Evolutionary conservation across 2,888 invertebrate species (phyloP).

Genomic region (Hyposoter dolosus): DNA sequence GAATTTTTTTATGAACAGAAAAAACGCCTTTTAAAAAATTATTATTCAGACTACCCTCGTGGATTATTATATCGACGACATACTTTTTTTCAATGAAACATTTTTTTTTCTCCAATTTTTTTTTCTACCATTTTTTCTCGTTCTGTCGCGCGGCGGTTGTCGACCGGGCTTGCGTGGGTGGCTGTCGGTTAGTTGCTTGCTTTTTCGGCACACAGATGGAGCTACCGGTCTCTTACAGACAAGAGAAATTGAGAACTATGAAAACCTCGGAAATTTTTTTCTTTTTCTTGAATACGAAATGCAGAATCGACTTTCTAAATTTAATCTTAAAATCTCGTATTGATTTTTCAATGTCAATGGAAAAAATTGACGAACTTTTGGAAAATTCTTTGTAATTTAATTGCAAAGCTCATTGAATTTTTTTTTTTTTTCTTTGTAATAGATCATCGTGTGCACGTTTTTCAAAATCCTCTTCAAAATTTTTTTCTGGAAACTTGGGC

Average conservation of each 20-base stretch:
- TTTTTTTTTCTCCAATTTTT: constrained; percentile 12
- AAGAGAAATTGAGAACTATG: constrained; percentile 10
- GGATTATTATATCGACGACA: constrained; percentile 17
- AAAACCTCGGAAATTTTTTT: not conserved
- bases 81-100: constrained; percentile 33
- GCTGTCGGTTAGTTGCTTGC: constrained; percentile 71
- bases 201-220: constrained; percentile 75
- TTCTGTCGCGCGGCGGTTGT: constrained; percentile 72
- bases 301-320: not conserved
- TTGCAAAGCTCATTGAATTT: not conserved
- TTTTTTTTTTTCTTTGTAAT: not conserved
- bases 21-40: constrained; percentile 13
- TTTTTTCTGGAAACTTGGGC: too few species aligned
- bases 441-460: not conserved
- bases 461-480: not conserved
- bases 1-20: constrained; percentile 21
- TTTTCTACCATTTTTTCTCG: not conserved
- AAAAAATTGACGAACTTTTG: not conserved
- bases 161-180: constrained; percentile 73
- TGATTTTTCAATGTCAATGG: not conserved
- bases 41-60: not conserved
- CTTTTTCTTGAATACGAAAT: not conserved
- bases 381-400: not conserved
- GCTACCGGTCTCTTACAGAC: constrained; percentile 73
- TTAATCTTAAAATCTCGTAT: not conserved